Evolutionary conservation across 2,113 vertebrate species (phyloP).

Genomic region (Oplegnathus fasciatus): DNA sequence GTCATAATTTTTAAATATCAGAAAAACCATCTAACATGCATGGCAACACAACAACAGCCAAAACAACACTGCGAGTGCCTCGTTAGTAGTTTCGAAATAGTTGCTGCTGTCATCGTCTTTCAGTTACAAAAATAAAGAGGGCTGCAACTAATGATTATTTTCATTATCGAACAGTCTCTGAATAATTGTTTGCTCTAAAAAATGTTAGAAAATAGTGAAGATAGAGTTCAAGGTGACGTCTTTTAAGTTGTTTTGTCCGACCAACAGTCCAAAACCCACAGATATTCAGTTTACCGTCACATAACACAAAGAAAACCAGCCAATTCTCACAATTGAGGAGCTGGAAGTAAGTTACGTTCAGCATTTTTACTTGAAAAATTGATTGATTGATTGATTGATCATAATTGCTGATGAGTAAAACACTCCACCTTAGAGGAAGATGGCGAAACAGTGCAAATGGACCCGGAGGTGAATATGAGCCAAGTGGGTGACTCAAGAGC

Average conservation of each 20-base stretch:
- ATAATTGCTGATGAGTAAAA: background rate
- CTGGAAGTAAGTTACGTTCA: background rate
- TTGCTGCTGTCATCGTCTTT: background rate
- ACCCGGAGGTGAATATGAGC: slow-evolving; percentile 35
- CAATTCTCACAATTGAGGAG: background rate
- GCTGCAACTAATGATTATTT: background rate
- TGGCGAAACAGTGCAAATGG: background rate
- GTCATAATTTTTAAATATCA: background rate
- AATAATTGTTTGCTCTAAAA: background rate
- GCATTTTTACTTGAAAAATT: background rate
- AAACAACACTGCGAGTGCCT: background rate
- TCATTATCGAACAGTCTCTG: background rate
- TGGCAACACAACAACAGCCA: background rate
- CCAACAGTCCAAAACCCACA: background rate
- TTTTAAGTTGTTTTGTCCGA: background rate
- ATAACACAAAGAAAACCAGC: background rate
- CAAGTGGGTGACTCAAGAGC: slow-evolving; percentile 17
- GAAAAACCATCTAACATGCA: background rate
- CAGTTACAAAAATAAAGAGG: background rate
- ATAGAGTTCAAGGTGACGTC: background rate
- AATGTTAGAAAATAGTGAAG: background rate
- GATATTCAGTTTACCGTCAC: background rate
- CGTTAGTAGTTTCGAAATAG: background rate
- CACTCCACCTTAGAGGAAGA: background rate
- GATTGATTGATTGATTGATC: no score